Base-by-base conservation (phyloP, 1,140 invertebrate genomes). In the Cylas formicarius region DNA sequence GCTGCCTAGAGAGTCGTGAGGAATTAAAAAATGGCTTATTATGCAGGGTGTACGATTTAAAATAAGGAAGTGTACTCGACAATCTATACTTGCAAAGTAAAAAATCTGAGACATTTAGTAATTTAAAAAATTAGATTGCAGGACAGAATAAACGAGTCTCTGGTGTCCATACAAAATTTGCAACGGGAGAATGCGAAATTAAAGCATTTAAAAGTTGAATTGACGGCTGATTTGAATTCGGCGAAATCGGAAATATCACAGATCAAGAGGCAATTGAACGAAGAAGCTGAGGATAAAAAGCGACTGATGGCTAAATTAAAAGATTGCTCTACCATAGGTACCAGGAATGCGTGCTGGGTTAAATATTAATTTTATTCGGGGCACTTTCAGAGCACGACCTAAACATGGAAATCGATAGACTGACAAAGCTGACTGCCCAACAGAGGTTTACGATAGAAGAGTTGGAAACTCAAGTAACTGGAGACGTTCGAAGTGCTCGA, bases 221-320 rank as follows among this genome's bases (percentile, higher is more conserved):
- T 72, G 3, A 53, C 58, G 48, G 62, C 66, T n/a, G 68, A 75
- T 56, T 55, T 74, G 22, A 72, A 75, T 54, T 58, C 63, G 4
- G 55, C 67, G 8, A 67, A 55, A 47, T 53, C 66, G 16, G 72
- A 75, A 55, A 75, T 72, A 52, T 62, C 61, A 16, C 69, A 67
- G 41, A 58, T 74, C 17, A 67, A 74, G 47, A 67, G 71, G 10
- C 69, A 77, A 31, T 60, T 85, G 14, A 76, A 84, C 57, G 66
- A 61, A 27, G 65, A 70, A 19, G 63, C 75, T 1, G 70, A 80
- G 33, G 76, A 80, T 37, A 80, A 75, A 35, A 74, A 74, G 40
- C 62, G 60, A 33, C 60, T 73, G 50, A 69, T 59, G 2, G 63
- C 73, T 52, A 63, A 50, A 44, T 67, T 75, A 24, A 74, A 75